Evolutionary conservation across 2,888 invertebrate species (phyloP), one percentile per base, ranked within the genome.

Genomic region (Escarpia spicata): DNA sequence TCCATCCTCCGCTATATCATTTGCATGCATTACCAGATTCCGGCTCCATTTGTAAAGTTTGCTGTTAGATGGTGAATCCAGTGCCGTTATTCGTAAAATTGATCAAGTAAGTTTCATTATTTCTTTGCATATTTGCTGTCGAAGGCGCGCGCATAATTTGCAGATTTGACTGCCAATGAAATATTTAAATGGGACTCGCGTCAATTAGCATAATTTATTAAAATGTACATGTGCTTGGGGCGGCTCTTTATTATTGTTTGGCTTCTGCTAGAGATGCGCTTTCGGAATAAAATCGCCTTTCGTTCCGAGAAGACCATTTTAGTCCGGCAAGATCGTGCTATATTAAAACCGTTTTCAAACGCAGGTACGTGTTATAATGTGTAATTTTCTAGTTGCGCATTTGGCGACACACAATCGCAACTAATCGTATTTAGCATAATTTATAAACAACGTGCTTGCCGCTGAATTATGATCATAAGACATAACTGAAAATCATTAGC

Each of bases 151-250:
- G 19, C 4, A 75, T 15, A 75, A 75, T 75, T 75, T 26, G 26
- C 75, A 75, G 75, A 75, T 26, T 75, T 75, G 75, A 75, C 75
- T 75, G 75, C 75, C 75, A 75, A 26, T n/a, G 26, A 75, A 75
- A 75, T 93, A 93, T 93, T 92, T 89, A 92, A 90, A 93, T 92
- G 90, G 90, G 91, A 52, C 45, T 91, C 52, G n/a, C 37, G 60
- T 45, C 93, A 93, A 95, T 95, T 95, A 95, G 93, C 95, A 95
- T 95, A 95, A 95, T 95, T 95, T 95, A 95, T 95, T 94, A 95
- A 94, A 94, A 93, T 92, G 93, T 91, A 91, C 93, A 93, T 93
- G 93, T 93, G 93, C 91, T 93, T 90, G 52, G 92, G 31, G 45
- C 91, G 90, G 75, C 75, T 75, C 92, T 92, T 92, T 92, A 93